phyloP scores from a whole-genome alignment of 2,888 invertebrate genomes.

The Prosopocoilus inquinatus region DNA sequence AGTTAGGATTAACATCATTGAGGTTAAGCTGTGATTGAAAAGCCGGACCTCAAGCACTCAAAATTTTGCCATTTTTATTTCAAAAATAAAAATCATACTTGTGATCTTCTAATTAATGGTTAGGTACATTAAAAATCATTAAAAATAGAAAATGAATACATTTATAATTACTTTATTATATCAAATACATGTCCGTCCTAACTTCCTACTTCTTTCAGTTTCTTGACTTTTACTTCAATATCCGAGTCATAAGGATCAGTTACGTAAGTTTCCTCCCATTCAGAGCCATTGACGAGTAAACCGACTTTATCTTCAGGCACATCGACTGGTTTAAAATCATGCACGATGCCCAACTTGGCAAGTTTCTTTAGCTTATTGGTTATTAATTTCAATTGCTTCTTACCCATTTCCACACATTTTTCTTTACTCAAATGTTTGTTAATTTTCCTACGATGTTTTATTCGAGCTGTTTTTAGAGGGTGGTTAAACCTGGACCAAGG shows the following conservation, averaged over 20 bases:
- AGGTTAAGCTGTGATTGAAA: no score
- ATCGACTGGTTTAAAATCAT: constrained; percentile 50
- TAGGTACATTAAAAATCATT: no score
- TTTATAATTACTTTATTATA: no score
- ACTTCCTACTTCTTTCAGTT: background rate
- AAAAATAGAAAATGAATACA: no score
- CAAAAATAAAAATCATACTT: no score
- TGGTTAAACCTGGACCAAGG: constrained; percentile 55
- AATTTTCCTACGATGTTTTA: constrained; percentile 5
- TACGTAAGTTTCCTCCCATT: background rate
- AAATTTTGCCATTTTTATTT: no score
- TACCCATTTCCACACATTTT: constrained; percentile 49
- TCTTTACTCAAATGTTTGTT: constrained; percentile 30
- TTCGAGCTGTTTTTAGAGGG: constrained; percentile 48
- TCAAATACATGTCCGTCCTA: no score
- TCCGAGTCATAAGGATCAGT: background rate
- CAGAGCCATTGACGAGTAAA: background rate
- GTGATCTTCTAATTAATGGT: no score
- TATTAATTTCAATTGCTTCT: constrained; percentile 49
- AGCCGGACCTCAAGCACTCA: no score
- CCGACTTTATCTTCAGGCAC: constrained; percentile 11
- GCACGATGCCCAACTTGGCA: constrained; percentile 54
- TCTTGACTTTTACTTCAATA: background rate
- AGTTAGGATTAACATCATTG: no score
- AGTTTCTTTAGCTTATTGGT: constrained; percentile 53